Base-by-base conservation (phyloP, 2,113 vertebrate genomes). In the Poecilia latipinna region DNA sequence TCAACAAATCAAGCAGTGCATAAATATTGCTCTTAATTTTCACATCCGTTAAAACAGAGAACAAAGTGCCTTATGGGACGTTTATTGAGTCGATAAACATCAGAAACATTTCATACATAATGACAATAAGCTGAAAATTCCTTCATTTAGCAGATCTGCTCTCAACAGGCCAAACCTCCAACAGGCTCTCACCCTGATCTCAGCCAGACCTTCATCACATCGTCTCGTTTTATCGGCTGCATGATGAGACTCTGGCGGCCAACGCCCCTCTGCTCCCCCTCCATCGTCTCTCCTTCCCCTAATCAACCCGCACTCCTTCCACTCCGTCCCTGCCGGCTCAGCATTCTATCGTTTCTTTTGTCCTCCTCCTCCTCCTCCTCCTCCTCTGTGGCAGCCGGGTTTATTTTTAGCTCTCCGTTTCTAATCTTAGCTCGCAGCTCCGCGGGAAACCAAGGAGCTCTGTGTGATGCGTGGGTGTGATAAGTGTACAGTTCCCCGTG, bases 331-430 rank as follows among this genome's bases (percentile, higher is more conserved):
- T 84, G 76, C 73, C 66, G 81, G 73, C 86, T 89, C 76, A 75
- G 76, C 87, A 75, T 61, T 70, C 74, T 60, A 72, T 13, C 44
- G 51, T 8, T n/a, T n/a, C 3, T 57, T n/a, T n/a, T 24, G 3
- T 1, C 17, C 48, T 29, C 29, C 29, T 29, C 29, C 29, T 29
- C 22, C 51, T 75, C 26, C 29, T 22, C 12, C 13, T 6, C 28
- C 67, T 39, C 62, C 78, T 29, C 51, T 31, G 22, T 76, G 35
- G 70, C 80, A 74, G 79, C 22, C 68, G 67, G 61, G 66, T 73
- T 7, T 92, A 94, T 94, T 93, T 93, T 92, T 94, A 91, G 86
- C 81, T 54, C 79, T 74, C 72, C 64, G 35, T 48, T 90, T 88
- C 91, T 89, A 93, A 90, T 93, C 77, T 93, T 91, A 92, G 89